A percentile compares a stretch with the other conserved stretches of the same genome.
phyloP scores from a whole-genome alignment of 2,888 invertebrate genomes.

The Hemistola chrysoprasaria region DNA sequence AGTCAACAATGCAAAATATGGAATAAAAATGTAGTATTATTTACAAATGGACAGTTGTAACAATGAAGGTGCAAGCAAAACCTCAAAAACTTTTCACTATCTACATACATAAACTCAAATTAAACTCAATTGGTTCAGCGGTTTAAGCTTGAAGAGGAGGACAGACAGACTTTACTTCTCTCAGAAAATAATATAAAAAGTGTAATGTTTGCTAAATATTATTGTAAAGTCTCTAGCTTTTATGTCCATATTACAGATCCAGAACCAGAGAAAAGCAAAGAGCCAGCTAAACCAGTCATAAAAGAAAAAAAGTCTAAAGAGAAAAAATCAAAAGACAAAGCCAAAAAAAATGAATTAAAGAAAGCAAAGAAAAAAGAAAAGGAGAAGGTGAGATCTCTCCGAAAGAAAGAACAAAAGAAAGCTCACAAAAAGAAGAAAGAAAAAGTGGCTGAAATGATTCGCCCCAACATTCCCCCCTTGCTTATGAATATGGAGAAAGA shows the following conservation, averaged over 20 bases:
- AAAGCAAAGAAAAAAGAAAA: slow-evolving; percentile 70
- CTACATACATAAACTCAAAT: no score
- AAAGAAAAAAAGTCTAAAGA: slow-evolving; percentile 68
- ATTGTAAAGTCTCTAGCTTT: background rate
- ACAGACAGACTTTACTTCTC: no score
- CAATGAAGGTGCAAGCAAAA: no score
- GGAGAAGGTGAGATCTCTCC: slow-evolving; percentile 51
- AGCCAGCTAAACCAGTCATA: slow-evolving; percentile 51
- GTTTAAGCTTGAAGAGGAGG: no score
- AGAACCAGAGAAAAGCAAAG: slow-evolving; percentile 55
- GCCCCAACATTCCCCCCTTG: slow-evolving; percentile 72
- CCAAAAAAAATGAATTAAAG: slow-evolving; percentile 58
- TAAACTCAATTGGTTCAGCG: no score
- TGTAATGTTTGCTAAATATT: no score
- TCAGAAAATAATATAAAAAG: no score
- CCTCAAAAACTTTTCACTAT: no score
- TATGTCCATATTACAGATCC: slow-evolving; percentile 38
- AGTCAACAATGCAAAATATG: no score
- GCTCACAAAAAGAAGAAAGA: slow-evolving; percentile 70
- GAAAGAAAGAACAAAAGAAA: slow-evolving; percentile 69
- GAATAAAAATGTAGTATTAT: no score
- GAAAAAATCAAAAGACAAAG: slow-evolving; percentile 67
- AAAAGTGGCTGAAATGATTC: slow-evolving; percentile 65
- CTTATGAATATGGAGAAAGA: slow-evolving; percentile 75
- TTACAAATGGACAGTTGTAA: no score